Evolutionary conservation across 2,797 vertebrate genomes (phyloP).

Genomic region (Parambassis ranga): DNA sequence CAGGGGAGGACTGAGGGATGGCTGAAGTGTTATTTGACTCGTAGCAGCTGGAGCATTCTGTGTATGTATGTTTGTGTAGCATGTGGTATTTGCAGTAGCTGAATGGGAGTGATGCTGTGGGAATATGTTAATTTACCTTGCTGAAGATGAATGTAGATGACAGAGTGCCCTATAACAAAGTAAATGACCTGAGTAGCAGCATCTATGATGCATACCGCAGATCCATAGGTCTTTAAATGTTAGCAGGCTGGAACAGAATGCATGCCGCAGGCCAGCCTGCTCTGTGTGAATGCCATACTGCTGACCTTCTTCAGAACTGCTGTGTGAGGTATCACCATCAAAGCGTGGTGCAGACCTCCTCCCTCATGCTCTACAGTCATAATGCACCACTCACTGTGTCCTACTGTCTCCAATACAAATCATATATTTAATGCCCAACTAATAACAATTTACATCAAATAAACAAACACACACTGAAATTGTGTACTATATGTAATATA

Average conservation of each 20-base stretch:
- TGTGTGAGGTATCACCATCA: constrained; percentile 31
- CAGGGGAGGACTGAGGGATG: constrained; percentile 4
- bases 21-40: constrained; percentile 5
- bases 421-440: too few species aligned
- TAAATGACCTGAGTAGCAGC: too few species aligned
- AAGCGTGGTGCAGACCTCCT: constrained; percentile 28
- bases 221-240: background rate
- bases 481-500: too few species aligned
- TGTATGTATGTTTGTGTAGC: too few species aligned
- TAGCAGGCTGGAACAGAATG: background rate
- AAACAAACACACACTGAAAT: too few species aligned
- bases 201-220: background rate
- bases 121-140: too few species aligned
- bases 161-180: too few species aligned
- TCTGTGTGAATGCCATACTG: constrained; percentile 7
- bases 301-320: constrained; percentile 58
- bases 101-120: background rate
- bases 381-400: constrained; percentile 16
- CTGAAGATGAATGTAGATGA: too few species aligned
- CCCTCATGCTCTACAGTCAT: constrained; percentile 7
- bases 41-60: too few species aligned
- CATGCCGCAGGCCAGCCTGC: constrained; percentile 18
- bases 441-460: too few species aligned
- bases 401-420: too few species aligned
- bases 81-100: background rate